Conservation (phyloP, 1,140 invertebrate genomes). For the Arctopsyche grandis region DNA sequence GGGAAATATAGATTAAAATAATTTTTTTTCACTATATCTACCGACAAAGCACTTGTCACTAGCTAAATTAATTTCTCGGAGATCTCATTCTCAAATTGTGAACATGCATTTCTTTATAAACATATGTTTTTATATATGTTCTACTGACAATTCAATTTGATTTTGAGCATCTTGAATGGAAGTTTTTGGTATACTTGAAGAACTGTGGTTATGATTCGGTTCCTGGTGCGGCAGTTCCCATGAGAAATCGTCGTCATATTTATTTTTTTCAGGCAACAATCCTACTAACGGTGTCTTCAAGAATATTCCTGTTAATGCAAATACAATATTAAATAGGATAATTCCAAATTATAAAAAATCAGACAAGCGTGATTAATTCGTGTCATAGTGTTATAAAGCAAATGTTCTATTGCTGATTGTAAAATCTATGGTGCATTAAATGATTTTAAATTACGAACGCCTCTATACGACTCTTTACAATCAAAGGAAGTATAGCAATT, state of each 20-base stretch:
- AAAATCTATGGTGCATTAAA: conserved; percentile 8
- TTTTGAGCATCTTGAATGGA: background rate
- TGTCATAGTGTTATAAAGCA: background rate
- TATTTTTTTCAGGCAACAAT: conserved; percentile 64
- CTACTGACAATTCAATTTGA: background rate
- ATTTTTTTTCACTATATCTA: too few species aligned
- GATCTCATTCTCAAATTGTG: too few species aligned
- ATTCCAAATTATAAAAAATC: background rate
- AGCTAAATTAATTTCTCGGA: too few species aligned
- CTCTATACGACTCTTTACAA: background rate
- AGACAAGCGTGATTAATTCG: background rate
- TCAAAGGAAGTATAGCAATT: conserved; percentile 1
- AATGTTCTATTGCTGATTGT: background rate
- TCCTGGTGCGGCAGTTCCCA: conserved; percentile 66
- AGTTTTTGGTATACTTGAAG: background rate
- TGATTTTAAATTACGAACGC: conserved; percentile 16
- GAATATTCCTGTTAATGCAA: conserved; percentile 62
- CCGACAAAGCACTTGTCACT: too few species aligned
- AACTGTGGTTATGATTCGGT: background rate
- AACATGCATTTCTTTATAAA: too few species aligned
- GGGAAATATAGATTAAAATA: too few species aligned
- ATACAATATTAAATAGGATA: background rate
- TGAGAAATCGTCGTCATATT: conserved; percentile 67
- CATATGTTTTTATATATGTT: too few species aligned
- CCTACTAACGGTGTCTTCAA: conserved; percentile 62